phyloP scores from a whole-genome alignment of 2,888 invertebrate genomes.

The Dicycla oo region DNA sequence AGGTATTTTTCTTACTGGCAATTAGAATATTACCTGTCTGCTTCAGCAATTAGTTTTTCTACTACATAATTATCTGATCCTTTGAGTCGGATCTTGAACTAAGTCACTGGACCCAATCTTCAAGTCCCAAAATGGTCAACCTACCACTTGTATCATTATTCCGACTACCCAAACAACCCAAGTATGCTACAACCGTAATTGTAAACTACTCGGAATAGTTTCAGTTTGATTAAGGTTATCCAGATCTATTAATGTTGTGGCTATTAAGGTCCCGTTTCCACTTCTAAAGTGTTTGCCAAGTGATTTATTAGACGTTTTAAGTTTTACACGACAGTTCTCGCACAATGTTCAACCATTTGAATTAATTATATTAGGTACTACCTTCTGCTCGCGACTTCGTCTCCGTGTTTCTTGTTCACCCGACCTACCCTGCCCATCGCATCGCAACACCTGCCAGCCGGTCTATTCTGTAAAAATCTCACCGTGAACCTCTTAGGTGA shows the following conservation, averaged over 20 bases:
- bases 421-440: no score
- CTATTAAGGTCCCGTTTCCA: constrained; percentile 30
- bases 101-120: constrained; percentile 13
- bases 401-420: no score
- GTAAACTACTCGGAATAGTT: constrained; percentile 45
- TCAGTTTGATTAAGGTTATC: constrained; percentile 53
- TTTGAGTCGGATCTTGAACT: constrained; percentile 3
- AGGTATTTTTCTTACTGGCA: no score
- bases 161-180: constrained; percentile 1
- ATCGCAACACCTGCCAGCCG: no score
- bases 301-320: constrained; percentile 59
- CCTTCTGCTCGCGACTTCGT: no score
- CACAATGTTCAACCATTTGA: constrained; percentile 20
- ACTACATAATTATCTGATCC: not conserved
- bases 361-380: no score
- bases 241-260: constrained; percentile 39
- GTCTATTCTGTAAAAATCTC: no score
- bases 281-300: constrained; percentile 46
- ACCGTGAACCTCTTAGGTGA: no score
- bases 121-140: constrained; percentile 20
- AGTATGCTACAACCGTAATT: constrained; percentile 35
- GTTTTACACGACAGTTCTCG: constrained; percentile 36
- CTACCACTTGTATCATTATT: constrained; percentile 30
- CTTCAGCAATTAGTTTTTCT: not conserved
- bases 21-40: no score